phyloP scores from a whole-genome alignment of 2,888 invertebrate genomes.

The Rhamnusium bicolor region DNA sequence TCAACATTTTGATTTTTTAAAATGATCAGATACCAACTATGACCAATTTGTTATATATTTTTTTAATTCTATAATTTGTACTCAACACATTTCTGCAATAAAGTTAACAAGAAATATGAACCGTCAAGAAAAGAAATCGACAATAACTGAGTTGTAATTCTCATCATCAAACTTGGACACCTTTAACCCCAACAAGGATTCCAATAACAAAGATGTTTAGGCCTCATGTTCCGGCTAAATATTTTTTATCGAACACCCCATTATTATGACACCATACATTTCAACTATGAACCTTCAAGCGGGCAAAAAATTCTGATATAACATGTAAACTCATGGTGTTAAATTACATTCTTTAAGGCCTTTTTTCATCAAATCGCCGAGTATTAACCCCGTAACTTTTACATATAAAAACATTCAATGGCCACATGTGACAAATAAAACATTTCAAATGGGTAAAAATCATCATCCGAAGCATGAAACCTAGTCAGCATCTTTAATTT shows the following conservation, averaged over 20 bases:
- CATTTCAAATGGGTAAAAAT: conserved; percentile 44
- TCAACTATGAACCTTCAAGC: conserved; percentile 32
- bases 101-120: no score
- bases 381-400: conserved; percentile 55
- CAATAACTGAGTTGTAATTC: no score
- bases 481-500: neutral
- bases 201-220: neutral
- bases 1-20: no score
- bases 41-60: no score
- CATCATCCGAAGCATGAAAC: conserved; percentile 31
- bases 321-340: conserved; percentile 43
- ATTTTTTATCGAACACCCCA: neutral
- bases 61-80: no score
- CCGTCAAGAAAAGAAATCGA: no score
- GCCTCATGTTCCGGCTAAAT: neutral
- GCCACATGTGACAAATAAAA: conserved; percentile 53
- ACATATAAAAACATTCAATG: conserved; percentile 51
- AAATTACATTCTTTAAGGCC: conserved; percentile 44
- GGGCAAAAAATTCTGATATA: conserved; percentile 43
- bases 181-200: neutral
- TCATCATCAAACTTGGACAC: neutral
- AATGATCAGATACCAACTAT: no score
- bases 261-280: conserved; percentile 26
- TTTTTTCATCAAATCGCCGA: conserved; percentile 48
- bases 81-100: no score